Evolutionary conservation across 30 jellyfish, hydroid and myxozoan genomes (phyloP).

Genomic region (Hydractinia symbiolongicarpus): DNA sequence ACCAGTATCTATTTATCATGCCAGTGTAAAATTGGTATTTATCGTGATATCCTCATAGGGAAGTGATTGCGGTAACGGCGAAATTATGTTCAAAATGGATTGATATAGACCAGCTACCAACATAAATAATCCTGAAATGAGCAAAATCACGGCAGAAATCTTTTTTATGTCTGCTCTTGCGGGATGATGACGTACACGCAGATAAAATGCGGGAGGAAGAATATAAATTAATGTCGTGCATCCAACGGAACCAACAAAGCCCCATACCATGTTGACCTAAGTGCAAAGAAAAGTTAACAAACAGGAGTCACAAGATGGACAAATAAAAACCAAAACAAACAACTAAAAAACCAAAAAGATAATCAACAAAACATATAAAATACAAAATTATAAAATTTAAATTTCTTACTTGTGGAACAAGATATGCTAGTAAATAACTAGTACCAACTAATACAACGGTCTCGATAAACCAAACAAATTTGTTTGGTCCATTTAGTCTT

Average conservation of each 20-base stretch:
- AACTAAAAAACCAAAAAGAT: too few relatives aligned
- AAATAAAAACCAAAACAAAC: too few relatives aligned
- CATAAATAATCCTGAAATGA: conserved; percentile 53
- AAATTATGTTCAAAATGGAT: conserved; percentile 60
- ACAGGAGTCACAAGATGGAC: too few relatives aligned
- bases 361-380: too few relatives aligned
- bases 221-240: conserved; percentile 78
- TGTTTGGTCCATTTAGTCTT: conserved; percentile 64
- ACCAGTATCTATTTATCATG: too few relatives aligned
- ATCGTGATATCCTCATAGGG: too few relatives aligned
- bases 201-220: conserved; percentile 94
- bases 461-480: conserved; percentile 70
- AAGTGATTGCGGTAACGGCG: conserved; percentile 52
- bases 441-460: conserved; percentile 79
- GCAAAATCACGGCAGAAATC: conserved; percentile 66
- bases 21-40: too few relatives aligned
- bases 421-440: conserved; percentile 77
- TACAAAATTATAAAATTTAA: not conserved
- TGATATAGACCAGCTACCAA: conserved; percentile 80
- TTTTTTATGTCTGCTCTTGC: conserved; percentile 71
- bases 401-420: conserved; percentile 88
- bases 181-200: conserved; percentile 87
- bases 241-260: conserved; percentile 94
- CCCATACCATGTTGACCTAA: conserved; percentile 97
- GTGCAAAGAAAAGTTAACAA: not conserved